phyloP scores from a whole-genome alignment of 35 echinoderm and acorn worm species.

The Holothuria glaberrima region DNA sequence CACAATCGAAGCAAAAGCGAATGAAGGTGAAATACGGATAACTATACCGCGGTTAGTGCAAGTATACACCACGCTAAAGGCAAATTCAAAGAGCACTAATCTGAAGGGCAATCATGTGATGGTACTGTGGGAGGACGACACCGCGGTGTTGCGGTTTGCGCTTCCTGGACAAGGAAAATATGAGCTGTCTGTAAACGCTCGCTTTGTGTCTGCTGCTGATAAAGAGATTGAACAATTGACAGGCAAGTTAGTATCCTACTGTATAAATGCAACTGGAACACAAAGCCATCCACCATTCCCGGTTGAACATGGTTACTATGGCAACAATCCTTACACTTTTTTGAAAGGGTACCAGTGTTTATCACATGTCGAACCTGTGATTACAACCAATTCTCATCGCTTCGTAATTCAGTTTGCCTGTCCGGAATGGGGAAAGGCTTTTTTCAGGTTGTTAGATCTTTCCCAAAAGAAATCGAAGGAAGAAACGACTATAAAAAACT shows the following conservation, averaged over 20 bases:
- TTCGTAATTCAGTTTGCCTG: slow-evolving; percentile 31
- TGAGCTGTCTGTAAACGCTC: neutral
- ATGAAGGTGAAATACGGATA: slow-evolving; percentile 12
- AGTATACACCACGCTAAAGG: neutral
- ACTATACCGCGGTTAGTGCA: slow-evolving; percentile 16
- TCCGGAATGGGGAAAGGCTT: neutral
- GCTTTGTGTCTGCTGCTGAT: neutral
- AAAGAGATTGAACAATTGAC: neutral
- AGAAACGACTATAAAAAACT: neutral
- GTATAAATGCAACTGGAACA: slow-evolving; percentile 18
- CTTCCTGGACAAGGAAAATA: slow-evolving; percentile 36
- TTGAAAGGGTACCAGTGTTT: slow-evolving; percentile 22
- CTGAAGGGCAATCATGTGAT: neutral
- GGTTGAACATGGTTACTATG: neutral
- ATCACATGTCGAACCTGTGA: neutral
- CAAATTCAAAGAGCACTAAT: neutral
- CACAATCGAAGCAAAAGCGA: neutral
- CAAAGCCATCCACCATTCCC: neutral
- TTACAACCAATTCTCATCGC: slow-evolving; percentile 8
- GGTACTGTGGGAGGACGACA: slow-evolving; percentile 24
- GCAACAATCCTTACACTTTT: neutral
- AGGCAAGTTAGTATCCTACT: neutral
- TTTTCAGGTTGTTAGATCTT: neutral
- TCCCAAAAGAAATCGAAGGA: neutral
- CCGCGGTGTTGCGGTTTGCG: slow-evolving; percentile 41